Base-by-base conservation (phyloP, 1,140 invertebrate species). In the Zaprionus africanus region DNA sequence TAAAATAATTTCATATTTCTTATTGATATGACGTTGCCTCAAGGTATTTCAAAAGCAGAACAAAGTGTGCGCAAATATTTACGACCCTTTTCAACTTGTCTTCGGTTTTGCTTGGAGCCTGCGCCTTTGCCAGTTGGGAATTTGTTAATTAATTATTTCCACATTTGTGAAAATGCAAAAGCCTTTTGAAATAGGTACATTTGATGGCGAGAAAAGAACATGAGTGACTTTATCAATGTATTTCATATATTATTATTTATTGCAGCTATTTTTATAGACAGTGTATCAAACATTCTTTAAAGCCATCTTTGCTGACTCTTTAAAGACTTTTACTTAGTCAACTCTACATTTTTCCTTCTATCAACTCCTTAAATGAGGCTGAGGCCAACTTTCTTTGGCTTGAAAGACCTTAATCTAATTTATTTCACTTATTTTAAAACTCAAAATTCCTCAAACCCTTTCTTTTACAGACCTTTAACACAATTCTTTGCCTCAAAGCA, bases 71-170 rank as follows among this genome's bases (percentile, higher is more conserved):
- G n/a, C 56, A 58, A 9, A 59, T 59, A 41, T 59, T 59, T 59
- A 59, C 22, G 57, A 59, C 36, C 57, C 57, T 59, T 59, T 59
- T 59, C 57, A 59, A n/a, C 31, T 59, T 41, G 57, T 59, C 36
- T 59, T 41, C 36, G 31, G 19, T 58, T 22, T 36, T 19, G 7
- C 34, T 19, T 58, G 17, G 28, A 22, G 2, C 13, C 2, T 9
- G 19, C 41, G 3, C 36, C 1, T 36, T 38, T 38, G 57, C 36
- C 57, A 24, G 57, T 19, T 15, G 22, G 57, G 34, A 59, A 59
- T 59, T 59, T 24, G 22, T 58, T 51, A 51, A 51, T 51, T 51
- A 51, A 51, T 51, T 51, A 51, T 51, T 19, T 51, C 24, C 19
- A 24, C 19, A 51, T 24, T 51, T 51, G 19, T 51, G 19, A 51